Base-by-base conservation (phyloP, 2,888 invertebrate genomes). In the Drymonia ruficornis region DNA sequence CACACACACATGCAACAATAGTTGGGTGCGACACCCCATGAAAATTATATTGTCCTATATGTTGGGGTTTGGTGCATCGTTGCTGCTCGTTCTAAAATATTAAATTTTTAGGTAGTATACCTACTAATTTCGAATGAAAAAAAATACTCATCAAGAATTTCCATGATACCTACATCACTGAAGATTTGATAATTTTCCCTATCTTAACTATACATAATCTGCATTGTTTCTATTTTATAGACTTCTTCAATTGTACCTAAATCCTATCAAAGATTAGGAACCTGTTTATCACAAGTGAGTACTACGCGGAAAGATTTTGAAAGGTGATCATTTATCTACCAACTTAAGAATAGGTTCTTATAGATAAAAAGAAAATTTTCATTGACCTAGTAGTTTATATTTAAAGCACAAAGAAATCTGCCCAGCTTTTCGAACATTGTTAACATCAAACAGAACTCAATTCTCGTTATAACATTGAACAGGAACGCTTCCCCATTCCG, bases 21-120 rank as follows among this genome's bases (percentile, higher is more conserved):
- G 73, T 72, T 80, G 83, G 83, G 82, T 83, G 83, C 78, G 78
- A 82, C 86, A 84, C 86, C 86, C 86, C 80, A 78, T 80, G 74
- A 78, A 80, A 80, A 81, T 78, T 78, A 83, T 78, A 83, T 84
- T 80, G 77, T 76, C 72, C 76, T 76, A 52, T 63, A 69, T 57
- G 45, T 47, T 49, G 44, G 42, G 44, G 40, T 65, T 58, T 49
- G 58, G 64, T 52, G 45, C 36, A 72, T 55, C 67, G 68, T 73
- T 59, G 42, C 19, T 47, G 63, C 55, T 71, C 69, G 28, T 29
- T 44, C 23, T 13, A 18, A 23, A n/a, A 44, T 28, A 18, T 18
- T 7, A 7, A 6, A 42, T 1, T 42, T 16, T 16, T 6, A 18
- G 0, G 4, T n/a, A n/a, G 23, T 23, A 23, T n/a, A n/a, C n/a